A percentile compares a stretch with the other conserved stretches of the same genome.
phyloP scores from a whole-genome alignment of 2,113 vertebrate species.

The Calidris pygmaea region DNA sequence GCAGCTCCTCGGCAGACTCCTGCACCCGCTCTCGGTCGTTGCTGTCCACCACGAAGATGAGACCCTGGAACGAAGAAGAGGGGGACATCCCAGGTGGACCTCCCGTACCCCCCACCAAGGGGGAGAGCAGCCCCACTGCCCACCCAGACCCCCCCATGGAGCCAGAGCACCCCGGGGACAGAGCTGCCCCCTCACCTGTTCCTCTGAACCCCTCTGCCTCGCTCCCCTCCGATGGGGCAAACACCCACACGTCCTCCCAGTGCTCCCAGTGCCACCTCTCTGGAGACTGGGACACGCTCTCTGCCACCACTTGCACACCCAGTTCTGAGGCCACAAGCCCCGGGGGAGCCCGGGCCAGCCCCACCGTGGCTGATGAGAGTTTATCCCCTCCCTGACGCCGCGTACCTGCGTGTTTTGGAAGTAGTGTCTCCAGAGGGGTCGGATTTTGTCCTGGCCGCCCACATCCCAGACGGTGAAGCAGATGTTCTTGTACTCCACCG shows the following conservation, averaged over 20 bases:
- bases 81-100: background rate
- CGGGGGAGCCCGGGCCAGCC: background rate
- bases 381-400: rapidly evolving
- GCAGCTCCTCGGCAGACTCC: constrained; percentile 88
- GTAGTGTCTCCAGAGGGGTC: constrained; percentile 94
- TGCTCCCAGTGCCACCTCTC: background rate
- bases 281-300: rapidly evolving
- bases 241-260: too few species aligned
- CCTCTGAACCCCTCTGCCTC: background rate
- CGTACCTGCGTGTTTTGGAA: constrained; percentile 94
- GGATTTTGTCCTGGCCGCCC: constrained; percentile 94
- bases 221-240: background rate
- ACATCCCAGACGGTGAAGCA: constrained; percentile 97
- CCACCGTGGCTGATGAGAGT: background rate
- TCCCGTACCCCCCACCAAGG: too few species aligned
- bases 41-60: constrained; percentile 96
- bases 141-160: background rate
- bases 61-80: constrained; percentile 72
- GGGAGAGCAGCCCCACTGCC: background rate
- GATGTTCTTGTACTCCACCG: constrained; percentile 93
- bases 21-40: constrained; percentile 89
- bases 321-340: background rate
- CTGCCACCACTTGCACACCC: background rate
- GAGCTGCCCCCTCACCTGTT: background rate
- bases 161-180: background rate